phyloP scores from a whole-genome alignment of 2,888 invertebrate genomes.

The Agriopis aurantiaria region DNA sequence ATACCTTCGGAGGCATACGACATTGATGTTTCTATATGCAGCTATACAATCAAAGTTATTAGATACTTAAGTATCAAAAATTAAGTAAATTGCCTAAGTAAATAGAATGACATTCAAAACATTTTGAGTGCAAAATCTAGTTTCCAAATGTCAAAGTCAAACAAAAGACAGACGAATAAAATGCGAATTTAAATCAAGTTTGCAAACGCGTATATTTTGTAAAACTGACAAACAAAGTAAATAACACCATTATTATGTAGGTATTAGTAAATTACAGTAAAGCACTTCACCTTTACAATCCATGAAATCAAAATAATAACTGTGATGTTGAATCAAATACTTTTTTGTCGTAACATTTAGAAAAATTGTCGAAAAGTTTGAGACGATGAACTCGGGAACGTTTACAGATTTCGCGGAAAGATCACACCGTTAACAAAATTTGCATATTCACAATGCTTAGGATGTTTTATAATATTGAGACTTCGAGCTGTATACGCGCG shows the following conservation, averaged over 20 bases:
- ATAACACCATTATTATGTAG: neutral
- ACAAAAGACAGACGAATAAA: constrained; percentile 8
- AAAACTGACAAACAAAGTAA: neutral
- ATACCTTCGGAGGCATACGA: too few species aligned
- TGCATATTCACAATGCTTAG: constrained; percentile 33
- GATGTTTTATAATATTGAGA: constrained; percentile 11
- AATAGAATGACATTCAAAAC: neutral
- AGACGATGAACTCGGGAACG: constrained; percentile 23
- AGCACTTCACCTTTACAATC: constrained; percentile 15
- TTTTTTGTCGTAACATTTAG: constrained; percentile 9
- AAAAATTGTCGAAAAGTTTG: constrained; percentile 11
- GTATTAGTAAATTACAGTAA: neutral
- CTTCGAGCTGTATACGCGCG: neutral
- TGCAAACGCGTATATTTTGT: neutral
- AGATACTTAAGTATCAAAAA: too few species aligned
- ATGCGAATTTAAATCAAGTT: neutral
- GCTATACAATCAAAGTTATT: too few species aligned
- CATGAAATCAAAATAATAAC: constrained; percentile 13
- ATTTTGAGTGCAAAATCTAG: constrained; percentile 1
- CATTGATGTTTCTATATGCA: too few species aligned
- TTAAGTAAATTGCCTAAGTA: neutral
- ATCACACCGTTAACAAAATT: constrained; percentile 39
- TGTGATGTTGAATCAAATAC: neutral
- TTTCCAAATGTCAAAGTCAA: constrained; percentile 21
- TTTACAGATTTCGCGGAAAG: constrained; percentile 36